Conservation (phyloP, 2,888 invertebrate species). For the Melanostoma scalare region DNA sequence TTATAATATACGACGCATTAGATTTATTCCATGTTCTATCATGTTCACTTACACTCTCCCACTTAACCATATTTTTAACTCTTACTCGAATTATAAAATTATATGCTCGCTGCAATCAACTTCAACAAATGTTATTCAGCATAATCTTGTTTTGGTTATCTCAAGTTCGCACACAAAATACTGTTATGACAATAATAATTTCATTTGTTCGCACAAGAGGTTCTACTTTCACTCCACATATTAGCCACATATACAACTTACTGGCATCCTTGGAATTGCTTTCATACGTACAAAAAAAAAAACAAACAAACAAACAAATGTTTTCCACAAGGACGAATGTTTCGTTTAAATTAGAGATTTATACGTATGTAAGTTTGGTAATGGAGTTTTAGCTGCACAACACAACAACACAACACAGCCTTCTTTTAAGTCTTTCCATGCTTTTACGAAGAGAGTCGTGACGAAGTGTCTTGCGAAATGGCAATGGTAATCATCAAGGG, state of each 20-base stretch:
- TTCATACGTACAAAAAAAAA: too few species aligned
- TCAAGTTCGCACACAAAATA: too few species aligned
- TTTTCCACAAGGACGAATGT: slow-evolving; percentile 62
- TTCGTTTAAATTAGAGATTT: slow-evolving; percentile 64
- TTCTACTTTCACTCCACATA: slow-evolving; percentile 7
- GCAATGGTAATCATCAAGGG: slow-evolving; percentile 62
- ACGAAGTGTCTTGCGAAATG: slow-evolving; percentile 40
- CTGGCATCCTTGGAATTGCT: slow-evolving; percentile 55
- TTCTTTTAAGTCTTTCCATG: slow-evolving; percentile 2
- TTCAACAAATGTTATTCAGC: too few species aligned
- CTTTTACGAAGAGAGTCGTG: background rate
- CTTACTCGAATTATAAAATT: too few species aligned
- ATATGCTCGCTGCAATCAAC: too few species aligned
- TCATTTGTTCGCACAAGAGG: slow-evolving; percentile 42
- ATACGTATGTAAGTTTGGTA: slow-evolving; percentile 49
- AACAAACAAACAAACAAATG: slow-evolving; percentile 53
- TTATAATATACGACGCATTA: too few species aligned
- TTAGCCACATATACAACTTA: slow-evolving; percentile 6
- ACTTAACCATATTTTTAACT: too few species aligned
- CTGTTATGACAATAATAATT: slow-evolving; percentile 31
- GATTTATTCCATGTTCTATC: too few species aligned
- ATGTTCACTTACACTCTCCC: too few species aligned
- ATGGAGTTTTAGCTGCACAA: slow-evolving; percentile 30
- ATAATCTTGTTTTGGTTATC: too few species aligned
- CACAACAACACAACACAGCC: background rate